Percentiles rank a stretch among this genome's conserved stretches.
Conservation (phyloP, 2,888 invertebrate species). For the Oscheius sp. region DNA sequence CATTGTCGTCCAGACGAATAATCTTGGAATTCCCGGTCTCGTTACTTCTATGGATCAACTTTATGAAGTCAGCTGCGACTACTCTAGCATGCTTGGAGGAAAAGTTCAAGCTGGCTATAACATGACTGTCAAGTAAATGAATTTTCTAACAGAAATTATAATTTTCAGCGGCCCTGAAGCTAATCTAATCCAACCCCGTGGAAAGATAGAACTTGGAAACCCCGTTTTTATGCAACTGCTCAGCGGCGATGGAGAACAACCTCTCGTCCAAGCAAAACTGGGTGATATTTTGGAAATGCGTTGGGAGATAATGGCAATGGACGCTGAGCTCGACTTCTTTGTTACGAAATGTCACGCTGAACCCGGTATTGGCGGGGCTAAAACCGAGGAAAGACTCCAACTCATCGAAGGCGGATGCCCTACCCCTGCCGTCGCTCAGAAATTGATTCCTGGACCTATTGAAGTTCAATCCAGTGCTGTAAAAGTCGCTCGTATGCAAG, state of each 20-base stretch:
- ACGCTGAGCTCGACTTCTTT: slow-evolving; percentile 70
- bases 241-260: slow-evolving; percentile 56
- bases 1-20: slow-evolving; percentile 70
- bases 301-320: slow-evolving; percentile 71
- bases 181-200: slow-evolving; percentile 68
- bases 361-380: slow-evolving; percentile 56
- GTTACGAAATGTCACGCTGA: slow-evolving; percentile 69
- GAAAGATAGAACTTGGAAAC: slow-evolving; percentile 70
- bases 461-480: slow-evolving; percentile 53
- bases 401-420: slow-evolving; percentile 69
- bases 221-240: slow-evolving; percentile 70
- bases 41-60: slow-evolving; percentile 70
- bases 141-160: neutral
- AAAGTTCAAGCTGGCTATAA: slow-evolving; percentile 66
- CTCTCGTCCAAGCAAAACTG: slow-evolving; percentile 64
- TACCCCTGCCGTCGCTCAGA: slow-evolving; percentile 69
- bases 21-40: slow-evolving; percentile 70
- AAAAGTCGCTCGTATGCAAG: slow-evolving; percentile 58
- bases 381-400: slow-evolving; percentile 56
- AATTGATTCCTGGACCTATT: slow-evolving; percentile 68
- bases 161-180: slow-evolving; percentile 66
- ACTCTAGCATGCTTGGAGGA: slow-evolving; percentile 68
- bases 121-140: slow-evolving; percentile 63
- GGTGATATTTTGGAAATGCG: slow-evolving; percentile 70
- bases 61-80: slow-evolving; percentile 65